phyloP scores from a whole-genome alignment of 2,888 invertebrate genomes.

The Metacarcinus magister region DNA sequence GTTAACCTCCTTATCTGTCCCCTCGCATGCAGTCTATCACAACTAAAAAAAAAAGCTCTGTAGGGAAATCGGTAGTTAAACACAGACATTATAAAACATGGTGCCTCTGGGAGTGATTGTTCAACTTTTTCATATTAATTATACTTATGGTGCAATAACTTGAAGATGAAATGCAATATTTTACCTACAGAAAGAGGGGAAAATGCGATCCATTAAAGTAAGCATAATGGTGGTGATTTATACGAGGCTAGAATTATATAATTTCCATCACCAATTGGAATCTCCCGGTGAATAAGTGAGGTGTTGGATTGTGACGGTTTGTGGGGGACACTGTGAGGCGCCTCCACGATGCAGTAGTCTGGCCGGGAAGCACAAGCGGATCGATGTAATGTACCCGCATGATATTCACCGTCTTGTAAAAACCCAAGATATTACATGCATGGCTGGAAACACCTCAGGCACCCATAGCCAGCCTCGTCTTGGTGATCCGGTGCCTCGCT shows the following conservation, averaged over 20 bases:
- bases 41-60: too few relatives aligned
- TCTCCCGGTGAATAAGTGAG: background rate
- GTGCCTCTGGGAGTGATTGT: too few relatives aligned
- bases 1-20: too few relatives aligned
- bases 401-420: conserved; percentile 6
- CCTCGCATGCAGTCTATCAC: too few relatives aligned
- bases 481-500: background rate
- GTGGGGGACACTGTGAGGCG: background rate
- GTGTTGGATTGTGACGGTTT: background rate
- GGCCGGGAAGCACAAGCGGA: background rate
- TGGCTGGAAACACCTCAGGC: background rate
- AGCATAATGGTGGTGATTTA: background rate
- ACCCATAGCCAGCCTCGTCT: background rate
- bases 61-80: too few relatives aligned
- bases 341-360: conserved; percentile 22
- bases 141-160: too few relatives aligned
- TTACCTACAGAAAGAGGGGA: too few relatives aligned
- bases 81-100: too few relatives aligned
- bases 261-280: background rate
- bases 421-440: background rate
- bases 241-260: background rate
- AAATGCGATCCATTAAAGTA: background rate
- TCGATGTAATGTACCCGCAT: conserved; percentile 31
- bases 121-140: too few relatives aligned
- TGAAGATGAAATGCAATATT: too few relatives aligned